Evolutionary conservation across 2,113 vertebrate species (phyloP).

Genomic region (Odontophorus gujanensis): DNA sequence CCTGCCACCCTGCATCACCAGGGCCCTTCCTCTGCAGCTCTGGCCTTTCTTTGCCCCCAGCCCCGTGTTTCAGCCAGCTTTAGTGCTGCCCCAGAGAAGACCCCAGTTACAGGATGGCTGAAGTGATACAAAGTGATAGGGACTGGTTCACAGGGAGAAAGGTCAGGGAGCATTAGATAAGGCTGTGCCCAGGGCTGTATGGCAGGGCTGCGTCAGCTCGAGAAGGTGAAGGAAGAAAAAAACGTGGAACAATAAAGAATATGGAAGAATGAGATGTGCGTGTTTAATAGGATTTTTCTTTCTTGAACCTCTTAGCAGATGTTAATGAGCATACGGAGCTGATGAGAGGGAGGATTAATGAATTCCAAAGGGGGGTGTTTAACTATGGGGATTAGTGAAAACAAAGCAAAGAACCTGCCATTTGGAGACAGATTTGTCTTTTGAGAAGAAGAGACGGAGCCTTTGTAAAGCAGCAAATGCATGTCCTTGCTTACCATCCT

Average conservation of each 20-base stretch:
- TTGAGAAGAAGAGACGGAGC: conserved; percentile 10
- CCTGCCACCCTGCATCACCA: not conserved
- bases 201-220: not conserved
- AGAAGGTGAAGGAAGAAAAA: not conserved
- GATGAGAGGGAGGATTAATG: conserved; percentile 68
- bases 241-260: not conserved
- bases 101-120: not conserved
- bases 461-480: conserved; percentile 51
- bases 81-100: not conserved
- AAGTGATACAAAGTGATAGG: not conserved
- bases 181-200: not conserved
- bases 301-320: conserved; percentile 63
- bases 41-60: not conserved
- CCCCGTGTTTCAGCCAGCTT: not conserved
- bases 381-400: conserved; percentile 63
- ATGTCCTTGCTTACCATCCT: conserved; percentile 86
- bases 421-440: conserved; percentile 39
- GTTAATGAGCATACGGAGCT: conserved; percentile 54
- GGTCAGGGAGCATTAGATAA: not conserved
- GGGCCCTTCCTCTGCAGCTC: not conserved
- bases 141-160: not conserved
- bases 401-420: conserved; percentile 60
- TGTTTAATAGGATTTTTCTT: conserved; percentile 61
- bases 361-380: conserved; percentile 69
- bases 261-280: conserved; percentile 44